Conservation (phyloP, 2,113 vertebrate genomes). For the Platichthys flesus region DNA sequence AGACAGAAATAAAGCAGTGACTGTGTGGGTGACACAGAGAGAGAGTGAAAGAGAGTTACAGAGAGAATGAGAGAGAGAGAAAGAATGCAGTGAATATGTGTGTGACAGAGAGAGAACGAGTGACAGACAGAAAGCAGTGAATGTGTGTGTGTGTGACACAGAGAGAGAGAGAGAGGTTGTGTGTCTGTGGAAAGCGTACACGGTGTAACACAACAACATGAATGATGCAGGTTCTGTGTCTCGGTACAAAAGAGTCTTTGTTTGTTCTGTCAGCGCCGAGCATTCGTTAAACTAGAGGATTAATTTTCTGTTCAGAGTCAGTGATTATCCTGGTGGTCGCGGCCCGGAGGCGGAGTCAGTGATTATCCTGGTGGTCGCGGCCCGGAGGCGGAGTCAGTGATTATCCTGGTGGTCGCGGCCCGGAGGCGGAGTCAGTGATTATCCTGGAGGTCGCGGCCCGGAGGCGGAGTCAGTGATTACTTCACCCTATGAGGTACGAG, state of each 20-base stretch:
- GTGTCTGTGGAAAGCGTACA: constrained; percentile 46
- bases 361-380: constrained; percentile 54
- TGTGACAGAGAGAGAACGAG: too few species aligned
- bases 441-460: constrained; percentile 54
- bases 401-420: too few species aligned
- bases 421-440: constrained; percentile 11
- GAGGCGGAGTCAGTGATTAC: constrained; percentile 41
- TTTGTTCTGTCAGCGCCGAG: constrained; percentile 2
- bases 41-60: too few species aligned
- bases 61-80: too few species aligned
- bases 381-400: too few species aligned
- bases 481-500: constrained; percentile 59
- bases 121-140: too few species aligned
- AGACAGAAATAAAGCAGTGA: not conserved
- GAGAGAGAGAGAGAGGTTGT: constrained; percentile 1
- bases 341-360: too few species aligned
- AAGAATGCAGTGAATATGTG: too few species aligned
- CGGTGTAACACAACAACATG: constrained; percentile 3
- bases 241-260: not conserved
- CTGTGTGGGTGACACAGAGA: not conserved
- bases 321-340: too few species aligned
- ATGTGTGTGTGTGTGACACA: too few species aligned
- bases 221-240: constrained; percentile 23
- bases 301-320: constrained; percentile 54
- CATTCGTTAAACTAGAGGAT: constrained; percentile 20